Evolutionary conservation across 2,797 vertebrate species (phyloP), one percentile per base, ranked within the genome.

Genomic region (Protonibea diacanthus): DNA sequence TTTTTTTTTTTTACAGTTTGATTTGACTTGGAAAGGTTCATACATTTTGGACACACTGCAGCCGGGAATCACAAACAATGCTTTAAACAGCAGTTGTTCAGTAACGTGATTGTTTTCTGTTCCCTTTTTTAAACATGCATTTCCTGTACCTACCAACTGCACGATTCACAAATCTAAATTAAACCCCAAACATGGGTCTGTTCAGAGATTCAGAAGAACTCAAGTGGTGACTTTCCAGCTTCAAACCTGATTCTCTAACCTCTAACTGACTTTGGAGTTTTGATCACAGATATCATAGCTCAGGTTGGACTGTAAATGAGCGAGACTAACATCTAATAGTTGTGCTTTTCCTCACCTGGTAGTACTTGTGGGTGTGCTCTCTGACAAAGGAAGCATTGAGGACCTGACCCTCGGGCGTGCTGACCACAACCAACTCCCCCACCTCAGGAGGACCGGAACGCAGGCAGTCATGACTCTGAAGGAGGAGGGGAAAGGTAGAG

Each of bases 401-500:
- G 53, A 95, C 13, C 11, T 95, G 93, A 62, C 95, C 96, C 0
- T 98, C 96, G 0, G 94, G 86, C 78, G 95, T 96, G 82, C 94
- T 91, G 38, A 99, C 95, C 58, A 97, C 92, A 49, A 99, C 94
- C 44, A 96, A 4, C 88, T 98, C 97, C 0, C 98, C 97, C 52
- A 92, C 94, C 0, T 92, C 91, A 4, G 98, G 98, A 5, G 97
- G 94, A 0, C 98, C 98, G 25, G 91, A 81, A 8, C 82, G 93
- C 58, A 97, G 51, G 64, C 98, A 99, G 93, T 99, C 97, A 29
- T 97, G 96, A 92, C 96, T 98, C 98, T 99, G 91, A 3, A 70
- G 49, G 83, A 66, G 64, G 4, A 18, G 4, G 12, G 11, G 4
- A 44, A 11, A 48, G 6, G 9, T 25, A 17, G 7, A 8, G 38